phyloP scores from a whole-genome alignment of 2,797 vertebrate genomes.

The Avahi laniger region DNA sequence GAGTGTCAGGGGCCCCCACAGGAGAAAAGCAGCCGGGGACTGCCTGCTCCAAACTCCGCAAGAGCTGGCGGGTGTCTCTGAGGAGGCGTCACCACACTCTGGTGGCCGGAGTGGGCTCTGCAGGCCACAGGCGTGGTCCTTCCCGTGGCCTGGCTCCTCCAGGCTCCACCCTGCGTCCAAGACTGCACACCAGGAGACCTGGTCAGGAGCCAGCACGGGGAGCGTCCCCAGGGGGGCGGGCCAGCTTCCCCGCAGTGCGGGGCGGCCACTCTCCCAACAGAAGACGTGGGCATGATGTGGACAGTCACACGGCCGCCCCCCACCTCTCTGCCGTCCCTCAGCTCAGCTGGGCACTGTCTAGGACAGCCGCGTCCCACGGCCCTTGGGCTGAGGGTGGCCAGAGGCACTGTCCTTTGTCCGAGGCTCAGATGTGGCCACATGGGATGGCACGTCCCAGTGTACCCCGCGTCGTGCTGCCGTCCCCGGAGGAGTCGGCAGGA shows the following conservation, averaged over 20 bases:
- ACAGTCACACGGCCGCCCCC: not conserved
- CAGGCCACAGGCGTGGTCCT: not conserved
- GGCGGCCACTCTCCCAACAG: accelerated
- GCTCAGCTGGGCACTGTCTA: accelerated
- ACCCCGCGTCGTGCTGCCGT: accelerated
- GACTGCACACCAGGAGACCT: no score
- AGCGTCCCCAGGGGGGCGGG: accelerated
- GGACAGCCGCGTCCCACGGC: accelerated
- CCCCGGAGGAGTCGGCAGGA: accelerated
- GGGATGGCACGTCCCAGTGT: accelerated
- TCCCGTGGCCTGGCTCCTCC: accelerated
- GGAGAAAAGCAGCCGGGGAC: no score
- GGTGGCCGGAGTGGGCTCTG: not conserved
- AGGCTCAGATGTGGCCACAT: not conserved
- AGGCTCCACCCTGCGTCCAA: accelerated
- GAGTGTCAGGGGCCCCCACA: no score
- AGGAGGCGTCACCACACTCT: no score
- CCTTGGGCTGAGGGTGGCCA: accelerated
- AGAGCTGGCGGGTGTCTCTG: not conserved
- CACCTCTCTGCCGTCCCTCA: accelerated
- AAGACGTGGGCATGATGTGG: accelerated
- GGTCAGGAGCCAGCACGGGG: not conserved
- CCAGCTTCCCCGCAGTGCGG: accelerated
- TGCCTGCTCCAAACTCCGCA: not conserved
- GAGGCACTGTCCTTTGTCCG: not conserved